Conservation (phyloP, 1,140 invertebrate genomes). For the Calliphora vicina region DNA sequence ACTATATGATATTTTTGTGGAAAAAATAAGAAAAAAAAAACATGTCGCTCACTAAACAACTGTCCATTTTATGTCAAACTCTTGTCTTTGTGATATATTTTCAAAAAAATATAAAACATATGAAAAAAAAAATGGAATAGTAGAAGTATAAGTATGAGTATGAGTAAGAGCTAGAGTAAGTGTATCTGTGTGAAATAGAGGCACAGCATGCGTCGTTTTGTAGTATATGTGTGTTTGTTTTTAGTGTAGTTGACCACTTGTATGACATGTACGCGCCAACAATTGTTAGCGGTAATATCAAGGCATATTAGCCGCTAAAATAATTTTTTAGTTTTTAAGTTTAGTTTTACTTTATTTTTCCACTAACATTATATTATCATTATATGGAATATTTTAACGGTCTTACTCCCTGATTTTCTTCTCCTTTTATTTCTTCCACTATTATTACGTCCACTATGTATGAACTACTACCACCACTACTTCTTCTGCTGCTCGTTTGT, state of each 20-base stretch:
- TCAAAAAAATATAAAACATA: not conserved
- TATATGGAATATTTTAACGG: constrained; percentile 33
- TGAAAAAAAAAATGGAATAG: not conserved
- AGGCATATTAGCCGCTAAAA: constrained; percentile 30
- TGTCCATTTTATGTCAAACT: constrained; percentile 36
- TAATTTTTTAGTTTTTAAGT: constrained; percentile 17
- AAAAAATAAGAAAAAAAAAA: constrained; percentile 15
- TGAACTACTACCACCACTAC: not conserved
- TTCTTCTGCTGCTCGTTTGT: not conserved
- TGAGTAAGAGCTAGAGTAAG: not conserved
- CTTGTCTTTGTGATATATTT: constrained; percentile 27
- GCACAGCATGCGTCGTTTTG: constrained; percentile 29
- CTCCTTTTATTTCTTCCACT: not conserved
- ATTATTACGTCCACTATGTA: not conserved
- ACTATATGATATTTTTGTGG: not conserved
- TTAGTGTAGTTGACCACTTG: constrained; percentile 22
- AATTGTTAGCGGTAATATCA: constrained; percentile 35
- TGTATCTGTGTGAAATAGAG: not conserved
- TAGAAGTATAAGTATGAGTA: too few species aligned
- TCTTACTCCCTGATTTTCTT: constrained; percentile 6
- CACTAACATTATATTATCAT: constrained; percentile 28
- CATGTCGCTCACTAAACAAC: constrained; percentile 31
- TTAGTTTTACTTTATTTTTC: not conserved
- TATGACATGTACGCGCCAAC: constrained; percentile 31
- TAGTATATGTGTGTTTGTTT: not conserved